Percentiles rank a stretch among this genome's conserved stretches.
phyloP scores from a whole-genome alignment of 1,140 invertebrate species.

The Amyelois transitella region DNA sequence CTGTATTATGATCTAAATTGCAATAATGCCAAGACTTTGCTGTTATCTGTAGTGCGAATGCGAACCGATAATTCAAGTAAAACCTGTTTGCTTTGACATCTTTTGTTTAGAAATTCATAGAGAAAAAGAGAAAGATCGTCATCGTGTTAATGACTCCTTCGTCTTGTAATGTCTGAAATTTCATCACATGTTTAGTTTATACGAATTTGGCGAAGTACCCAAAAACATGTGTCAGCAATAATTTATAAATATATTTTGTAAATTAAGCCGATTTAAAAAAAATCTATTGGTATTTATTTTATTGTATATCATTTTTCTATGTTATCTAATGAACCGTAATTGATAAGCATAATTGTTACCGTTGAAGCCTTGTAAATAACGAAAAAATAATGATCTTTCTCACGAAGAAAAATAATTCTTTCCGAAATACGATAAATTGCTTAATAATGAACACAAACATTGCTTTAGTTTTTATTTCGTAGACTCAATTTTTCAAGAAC shows the following conservation, averaged over 20 bases:
- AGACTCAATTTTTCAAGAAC: no score
- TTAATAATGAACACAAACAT: no score
- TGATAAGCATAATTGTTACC: no score
- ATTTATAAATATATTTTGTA: no score
- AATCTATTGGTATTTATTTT: no score
- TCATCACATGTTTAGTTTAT: background rate
- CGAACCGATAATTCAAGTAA: background rate
- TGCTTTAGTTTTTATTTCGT: no score
- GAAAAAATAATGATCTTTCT: no score
- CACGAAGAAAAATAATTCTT: no score
- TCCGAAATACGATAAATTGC: no score
- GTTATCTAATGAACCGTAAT: no score
- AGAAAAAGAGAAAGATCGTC: background rate
- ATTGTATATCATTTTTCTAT: no score
- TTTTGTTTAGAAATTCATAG: background rate
- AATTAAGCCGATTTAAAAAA: background rate
- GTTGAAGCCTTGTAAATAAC: no score
- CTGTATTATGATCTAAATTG: background rate
- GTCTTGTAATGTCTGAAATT: background rate
- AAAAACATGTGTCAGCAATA: background rate
- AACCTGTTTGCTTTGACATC: background rate
- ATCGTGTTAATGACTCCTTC: background rate
- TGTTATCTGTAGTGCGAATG: background rate
- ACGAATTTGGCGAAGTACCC: background rate
- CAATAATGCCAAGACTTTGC: background rate